phyloP scores from a whole-genome alignment of 2,888 invertebrate genomes.

The Heliconius ethilla region DNA sequence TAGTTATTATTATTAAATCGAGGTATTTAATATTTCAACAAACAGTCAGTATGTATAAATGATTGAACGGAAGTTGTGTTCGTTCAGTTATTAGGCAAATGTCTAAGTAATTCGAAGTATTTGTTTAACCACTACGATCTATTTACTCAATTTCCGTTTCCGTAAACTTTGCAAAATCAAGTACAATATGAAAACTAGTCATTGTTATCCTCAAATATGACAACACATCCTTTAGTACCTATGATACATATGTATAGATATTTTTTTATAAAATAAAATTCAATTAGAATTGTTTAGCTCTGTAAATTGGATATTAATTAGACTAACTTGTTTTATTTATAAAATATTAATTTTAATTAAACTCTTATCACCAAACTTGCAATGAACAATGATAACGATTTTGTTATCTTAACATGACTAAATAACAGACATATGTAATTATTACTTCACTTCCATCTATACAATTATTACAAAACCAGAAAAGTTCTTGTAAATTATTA shows the following conservation, averaged over 20 bases:
- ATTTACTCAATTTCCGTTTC: constrained; percentile 8
- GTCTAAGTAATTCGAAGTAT: neutral
- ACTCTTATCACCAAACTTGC: neutral
- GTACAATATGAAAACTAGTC: neutral
- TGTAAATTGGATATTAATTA: neutral
- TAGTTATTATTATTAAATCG: neutral
- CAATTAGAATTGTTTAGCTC: neutral
- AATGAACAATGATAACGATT: neutral
- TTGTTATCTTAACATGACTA: neutral
- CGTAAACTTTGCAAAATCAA: neutral
- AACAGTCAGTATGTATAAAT: constrained; percentile 3
- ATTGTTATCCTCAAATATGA: neutral
- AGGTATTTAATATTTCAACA: constrained; percentile 12
- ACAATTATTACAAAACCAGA: constrained; percentile 17
- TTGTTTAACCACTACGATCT: constrained; percentile 1
- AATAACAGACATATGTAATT: constrained; percentile 12
- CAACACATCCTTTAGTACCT: neutral
- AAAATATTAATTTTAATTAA: neutral
- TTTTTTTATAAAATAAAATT: neutral
- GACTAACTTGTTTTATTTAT: constrained; percentile 1
- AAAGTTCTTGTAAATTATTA: constrained; percentile 3
- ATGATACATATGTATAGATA: neutral
- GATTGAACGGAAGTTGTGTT: constrained; percentile 2
- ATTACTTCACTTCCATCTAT: constrained; percentile 2
- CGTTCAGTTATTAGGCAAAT: neutral